Evolutionary conservation across 2,888 invertebrate species (phyloP).

Genomic region (Balanococcus diminutus): DNA sequence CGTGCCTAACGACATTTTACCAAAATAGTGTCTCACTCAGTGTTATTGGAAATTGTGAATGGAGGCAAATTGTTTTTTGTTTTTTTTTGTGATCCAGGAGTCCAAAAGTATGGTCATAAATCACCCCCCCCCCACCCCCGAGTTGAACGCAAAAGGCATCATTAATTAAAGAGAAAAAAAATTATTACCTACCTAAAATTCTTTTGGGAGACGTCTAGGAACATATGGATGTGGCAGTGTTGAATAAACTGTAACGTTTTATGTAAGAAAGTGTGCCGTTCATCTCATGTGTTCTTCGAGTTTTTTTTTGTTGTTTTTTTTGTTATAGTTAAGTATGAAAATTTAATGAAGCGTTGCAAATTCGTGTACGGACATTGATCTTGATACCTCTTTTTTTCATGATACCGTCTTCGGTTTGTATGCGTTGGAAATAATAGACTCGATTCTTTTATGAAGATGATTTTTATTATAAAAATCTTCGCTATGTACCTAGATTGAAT

Average conservation of each 20-base stretch:
- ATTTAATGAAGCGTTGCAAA: slow-evolving; percentile 46
- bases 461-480: slow-evolving; percentile 2
- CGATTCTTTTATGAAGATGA: neutral
- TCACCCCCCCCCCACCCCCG: too few relatives aligned
- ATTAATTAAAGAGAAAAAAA: too few relatives aligned
- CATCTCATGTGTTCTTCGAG: neutral
- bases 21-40: too few relatives aligned
- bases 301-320: neutral
- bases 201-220: neutral
- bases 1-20: too few relatives aligned
- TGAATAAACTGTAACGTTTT: neutral
- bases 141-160: too few relatives aligned
- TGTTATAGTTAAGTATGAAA: slow-evolving; percentile 21
- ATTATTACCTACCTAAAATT: too few relatives aligned
- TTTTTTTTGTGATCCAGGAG: too few relatives aligned
- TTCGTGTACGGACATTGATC: slow-evolving; percentile 47
- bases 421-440: neutral
- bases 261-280: slow-evolving; percentile 22
- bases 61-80: too few relatives aligned
- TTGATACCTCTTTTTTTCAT: slow-evolving; percentile 10
- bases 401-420: neutral
- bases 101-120: too few relatives aligned
- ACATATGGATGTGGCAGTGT: neutral
- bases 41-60: too few relatives aligned
- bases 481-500: neutral